Evolutionary conservation across 2,888 invertebrate genomes (phyloP), one percentile per base, ranked within the genome.

Genomic region (Chymomyza caudatula): DNA sequence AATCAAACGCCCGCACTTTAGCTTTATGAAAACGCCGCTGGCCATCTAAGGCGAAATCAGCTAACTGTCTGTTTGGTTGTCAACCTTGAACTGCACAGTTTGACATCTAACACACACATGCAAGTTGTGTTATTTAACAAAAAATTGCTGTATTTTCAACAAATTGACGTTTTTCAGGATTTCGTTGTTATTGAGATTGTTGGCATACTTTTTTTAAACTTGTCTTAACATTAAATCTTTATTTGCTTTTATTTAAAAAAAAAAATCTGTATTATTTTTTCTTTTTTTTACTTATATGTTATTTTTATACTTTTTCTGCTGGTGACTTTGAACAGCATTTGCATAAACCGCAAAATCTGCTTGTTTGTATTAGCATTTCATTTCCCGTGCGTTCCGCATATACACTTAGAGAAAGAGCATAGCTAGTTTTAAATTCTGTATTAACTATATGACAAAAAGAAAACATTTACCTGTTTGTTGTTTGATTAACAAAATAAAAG

Each of bases 331-430:
- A 66, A 57, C 63, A 59, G 56, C 54, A 81, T 81, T 81, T 85
- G 80, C 80, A 81, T 81, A 81, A 81, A 76, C 80, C 80, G 76
- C 86, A 81, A 85, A 85, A 80, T 81, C 86, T 80, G 84, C 78
- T 81, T 85, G 80, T 76, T 80, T 81, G 80, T 73, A 80, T 80
- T 80, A 77, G 80, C 84, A 80, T 80, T 80, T 66, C 67, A 65
- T 52, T 67, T 66, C 60, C 56, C 60, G 51, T 65, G n/a, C 49
- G 15, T 23, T 13, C 53, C 25, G 51, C 20, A 37, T 11, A 37
- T 37, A 37, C 29, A 37, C 29, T 37, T 3, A 37, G 29, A 8
- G 11, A 37, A 37, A 37, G 11, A n/a, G 5, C 0, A 11, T 4
- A 11, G 29, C 29, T 1, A 5, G 6, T 25, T 11, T 11, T 2